These are phyloP conservation scores for Pachycephala philippinensis DNA, from an alignment of 2,113 vertebrate species.

Conservation along the genomic window DNA sequence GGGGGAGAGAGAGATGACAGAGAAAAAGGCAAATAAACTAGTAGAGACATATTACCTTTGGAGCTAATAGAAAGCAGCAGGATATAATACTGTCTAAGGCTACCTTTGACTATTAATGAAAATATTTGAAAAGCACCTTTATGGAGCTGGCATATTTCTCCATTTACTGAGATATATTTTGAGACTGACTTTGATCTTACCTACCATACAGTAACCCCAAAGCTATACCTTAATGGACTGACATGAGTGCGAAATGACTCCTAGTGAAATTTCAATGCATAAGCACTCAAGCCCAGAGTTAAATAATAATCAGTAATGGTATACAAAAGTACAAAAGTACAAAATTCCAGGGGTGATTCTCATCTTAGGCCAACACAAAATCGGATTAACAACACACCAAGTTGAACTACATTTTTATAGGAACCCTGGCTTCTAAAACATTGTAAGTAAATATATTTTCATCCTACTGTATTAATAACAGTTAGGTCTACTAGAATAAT, in stretches of 20 bases:
- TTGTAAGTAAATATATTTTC: neutral
- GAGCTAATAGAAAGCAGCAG: neutral
- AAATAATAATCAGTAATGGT: neutral
- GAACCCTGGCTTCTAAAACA: neutral
- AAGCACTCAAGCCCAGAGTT: neutral
- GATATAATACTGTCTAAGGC: neutral
- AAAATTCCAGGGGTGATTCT: neutral
- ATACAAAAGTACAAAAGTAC: neutral
- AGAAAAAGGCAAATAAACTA: neutral
- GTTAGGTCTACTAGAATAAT: neutral
- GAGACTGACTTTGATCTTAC: neutral
- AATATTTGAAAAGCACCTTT: neutral
- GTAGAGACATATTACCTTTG: neutral
- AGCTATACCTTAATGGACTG: neutral
- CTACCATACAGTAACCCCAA: neutral
- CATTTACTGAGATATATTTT: neutral
- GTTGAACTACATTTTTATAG: neutral
- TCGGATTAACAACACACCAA: neutral
- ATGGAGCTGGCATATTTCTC: neutral
- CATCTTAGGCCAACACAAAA: neutral
- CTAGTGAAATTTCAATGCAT: neutral
- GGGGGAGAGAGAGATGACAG: neutral
- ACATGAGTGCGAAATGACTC: neutral
- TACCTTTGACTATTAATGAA: neutral
- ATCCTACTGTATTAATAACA: neutral